Conservation (phyloP, 2,797 vertebrate species). For the Bradypodion pumilum region DNA sequence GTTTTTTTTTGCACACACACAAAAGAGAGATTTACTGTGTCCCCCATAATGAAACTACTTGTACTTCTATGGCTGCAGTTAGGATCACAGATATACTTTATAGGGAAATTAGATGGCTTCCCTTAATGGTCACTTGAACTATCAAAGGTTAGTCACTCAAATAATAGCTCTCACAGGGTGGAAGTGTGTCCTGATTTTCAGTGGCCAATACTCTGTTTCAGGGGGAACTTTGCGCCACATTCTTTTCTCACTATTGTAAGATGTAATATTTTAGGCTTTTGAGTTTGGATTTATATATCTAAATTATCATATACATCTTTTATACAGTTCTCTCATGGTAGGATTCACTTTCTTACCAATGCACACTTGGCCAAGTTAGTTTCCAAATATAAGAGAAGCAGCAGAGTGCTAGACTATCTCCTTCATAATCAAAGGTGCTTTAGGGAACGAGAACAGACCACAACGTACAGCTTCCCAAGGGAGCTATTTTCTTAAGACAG, state of each 20-base stretch:
- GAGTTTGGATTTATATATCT: neutral
- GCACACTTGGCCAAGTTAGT: neutral
- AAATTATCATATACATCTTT: neutral
- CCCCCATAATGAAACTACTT: constrained; percentile 9
- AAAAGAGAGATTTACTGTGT: neutral
- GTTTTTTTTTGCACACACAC: no score
- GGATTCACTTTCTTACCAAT: neutral
- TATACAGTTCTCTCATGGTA: neutral
- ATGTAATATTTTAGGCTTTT: neutral
- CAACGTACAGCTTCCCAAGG: neutral
- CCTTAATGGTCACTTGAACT: neutral
- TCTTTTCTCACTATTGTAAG: neutral
- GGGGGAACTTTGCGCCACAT: neutral
- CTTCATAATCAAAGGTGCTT: neutral
- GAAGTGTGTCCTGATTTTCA: no score
- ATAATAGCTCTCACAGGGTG: no score
- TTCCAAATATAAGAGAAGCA: neutral
- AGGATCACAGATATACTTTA: constrained; percentile 16
- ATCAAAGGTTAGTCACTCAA: neutral
- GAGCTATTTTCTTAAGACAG: neutral
- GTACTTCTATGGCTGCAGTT: neutral
- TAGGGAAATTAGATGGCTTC: constrained; percentile 2
- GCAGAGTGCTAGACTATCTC: neutral
- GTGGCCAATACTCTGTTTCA: neutral
- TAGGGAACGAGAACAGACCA: neutral